Evolutionary conservation across 2,797 vertebrate genomes (phyloP).

Genomic region (Rhynchotus rufescens): DNA sequence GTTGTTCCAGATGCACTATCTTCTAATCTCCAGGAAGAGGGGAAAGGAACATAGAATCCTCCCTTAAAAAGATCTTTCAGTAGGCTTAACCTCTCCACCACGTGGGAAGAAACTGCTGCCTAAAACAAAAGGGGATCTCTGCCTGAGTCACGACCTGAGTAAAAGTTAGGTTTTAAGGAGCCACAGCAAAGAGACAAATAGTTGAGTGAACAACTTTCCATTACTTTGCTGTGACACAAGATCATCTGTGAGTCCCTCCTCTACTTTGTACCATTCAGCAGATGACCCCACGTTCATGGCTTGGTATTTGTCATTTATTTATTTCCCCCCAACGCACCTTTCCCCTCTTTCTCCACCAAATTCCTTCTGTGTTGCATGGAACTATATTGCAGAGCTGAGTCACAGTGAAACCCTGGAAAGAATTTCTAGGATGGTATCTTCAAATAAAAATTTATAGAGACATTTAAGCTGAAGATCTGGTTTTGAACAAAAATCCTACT

Average conservation of each 20-base stretch:
- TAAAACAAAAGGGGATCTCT: not conserved
- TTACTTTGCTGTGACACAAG: not conserved
- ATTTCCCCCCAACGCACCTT: not conserved
- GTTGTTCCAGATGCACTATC: constrained; percentile 82
- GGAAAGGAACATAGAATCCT: constrained; percentile 59
- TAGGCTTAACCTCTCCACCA: constrained; percentile 16
- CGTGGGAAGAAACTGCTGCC: constrained; percentile 22
- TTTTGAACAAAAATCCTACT: not conserved
- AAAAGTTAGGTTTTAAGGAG: constrained; percentile 15
- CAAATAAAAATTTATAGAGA: not conserved
- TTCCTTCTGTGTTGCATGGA: not conserved
- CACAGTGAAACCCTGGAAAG: not conserved
- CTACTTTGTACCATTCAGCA: not conserved
- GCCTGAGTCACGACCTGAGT: constrained; percentile 8
- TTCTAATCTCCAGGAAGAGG: constrained; percentile 78
- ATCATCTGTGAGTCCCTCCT: not conserved
- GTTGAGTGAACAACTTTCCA: not conserved
- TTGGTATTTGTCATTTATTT: not conserved
- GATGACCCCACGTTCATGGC: not conserved
- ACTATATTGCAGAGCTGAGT: not conserved
- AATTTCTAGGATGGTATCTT: not conserved
- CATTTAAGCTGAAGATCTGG: not conserved
- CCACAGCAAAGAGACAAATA: not conserved
- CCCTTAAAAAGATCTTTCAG: constrained; percentile 55
- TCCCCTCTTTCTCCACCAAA: not conserved